Conservation (phyloP, 2,797 vertebrate species). For the Prunella strophiata region DNA sequence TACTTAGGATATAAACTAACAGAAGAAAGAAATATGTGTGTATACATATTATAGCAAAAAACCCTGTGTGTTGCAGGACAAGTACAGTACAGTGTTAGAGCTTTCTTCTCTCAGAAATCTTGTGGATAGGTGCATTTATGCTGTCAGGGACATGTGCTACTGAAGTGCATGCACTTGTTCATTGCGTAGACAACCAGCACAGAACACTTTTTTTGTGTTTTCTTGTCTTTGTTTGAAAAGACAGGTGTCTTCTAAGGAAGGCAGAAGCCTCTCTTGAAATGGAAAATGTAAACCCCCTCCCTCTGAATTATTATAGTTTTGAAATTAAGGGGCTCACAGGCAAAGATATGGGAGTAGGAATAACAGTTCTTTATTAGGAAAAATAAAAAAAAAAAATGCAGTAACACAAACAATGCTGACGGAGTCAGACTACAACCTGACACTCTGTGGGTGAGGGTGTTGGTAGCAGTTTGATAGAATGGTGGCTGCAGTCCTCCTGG, state of each 20-base stretch:
- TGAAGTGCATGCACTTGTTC: not conserved
- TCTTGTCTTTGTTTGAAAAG: not conserved
- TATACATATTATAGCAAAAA: not conserved
- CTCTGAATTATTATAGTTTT: not conserved
- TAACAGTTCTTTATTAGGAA: not conserved
- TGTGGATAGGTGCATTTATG: not conserved
- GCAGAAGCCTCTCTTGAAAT: not conserved
- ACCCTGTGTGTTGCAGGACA: accelerated
- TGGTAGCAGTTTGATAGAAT: not conserved
- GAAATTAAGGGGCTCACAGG: not conserved
- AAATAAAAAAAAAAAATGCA: not conserved
- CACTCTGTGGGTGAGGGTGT: not conserved
- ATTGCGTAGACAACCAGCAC: not conserved
- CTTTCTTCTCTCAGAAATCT: not conserved
- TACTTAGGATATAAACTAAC: not conserved
- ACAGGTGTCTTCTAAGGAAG: not conserved
- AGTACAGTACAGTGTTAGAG: not conserved
- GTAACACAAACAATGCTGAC: not conserved
- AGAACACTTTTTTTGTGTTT: not conserved
- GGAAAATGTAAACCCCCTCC: not conserved
- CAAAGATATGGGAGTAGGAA: too few species aligned
- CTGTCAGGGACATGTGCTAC: not conserved
- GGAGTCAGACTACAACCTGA: not conserved
- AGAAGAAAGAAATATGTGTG: not conserved
- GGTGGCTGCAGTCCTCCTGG: not conserved